Evolutionary conservation across 1,140 invertebrate species (phyloP), one percentile per base, ranked within the genome.

Genomic region (Saccostrea echinata): DNA sequence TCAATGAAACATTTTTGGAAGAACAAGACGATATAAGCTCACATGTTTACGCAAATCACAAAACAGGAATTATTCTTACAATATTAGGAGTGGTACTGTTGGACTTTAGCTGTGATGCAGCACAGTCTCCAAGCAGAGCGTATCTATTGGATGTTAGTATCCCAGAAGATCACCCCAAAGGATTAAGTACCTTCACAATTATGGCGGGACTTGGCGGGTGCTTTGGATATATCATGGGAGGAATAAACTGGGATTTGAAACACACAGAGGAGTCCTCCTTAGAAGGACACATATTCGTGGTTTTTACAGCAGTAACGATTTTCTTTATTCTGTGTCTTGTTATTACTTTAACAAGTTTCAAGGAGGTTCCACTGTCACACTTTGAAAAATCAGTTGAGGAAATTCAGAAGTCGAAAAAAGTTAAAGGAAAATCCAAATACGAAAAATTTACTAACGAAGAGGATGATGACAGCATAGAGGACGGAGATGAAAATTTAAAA

Each of bases 141-240:
- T 99, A 98, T 95, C 96, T 99, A 0, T 96, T 99, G 13, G 98
- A 99, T 93, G 97, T 99, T 21, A 98, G 97, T 64, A 94, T 98
- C 90, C 97, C 98, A 97, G 98, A 98, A 95, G 98, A 99, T 93
- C 98, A 99, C 93, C 97, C 98, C 0, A 96, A 96, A 90, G 98
- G 98, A 0, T 95, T 99, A 1, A 99, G 98, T 89, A 98, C 98
- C 1, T 99, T 99, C 92, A 99, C 98, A 0, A 96, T 99, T 86
- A 99, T 99, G 98, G 98, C 98, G 1, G 98, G 98, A 0, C 95
- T 99, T 0, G 98, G 98, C 11, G 98, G 98, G 18, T 97, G 97
- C 91, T 96, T 99, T 93, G 98, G 98, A 0, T 99, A 99, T 93
- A 97, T 97, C 3, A 96, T 99, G 91, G 98, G 98, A 21, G 98